Percentiles rank a stretch among this genome's conserved stretches.
These are phyloP conservation scores for Agrotis ipsilon DNA, from an alignment of 2,888 invertebrate species.

Conservation along the genomic window DNA sequence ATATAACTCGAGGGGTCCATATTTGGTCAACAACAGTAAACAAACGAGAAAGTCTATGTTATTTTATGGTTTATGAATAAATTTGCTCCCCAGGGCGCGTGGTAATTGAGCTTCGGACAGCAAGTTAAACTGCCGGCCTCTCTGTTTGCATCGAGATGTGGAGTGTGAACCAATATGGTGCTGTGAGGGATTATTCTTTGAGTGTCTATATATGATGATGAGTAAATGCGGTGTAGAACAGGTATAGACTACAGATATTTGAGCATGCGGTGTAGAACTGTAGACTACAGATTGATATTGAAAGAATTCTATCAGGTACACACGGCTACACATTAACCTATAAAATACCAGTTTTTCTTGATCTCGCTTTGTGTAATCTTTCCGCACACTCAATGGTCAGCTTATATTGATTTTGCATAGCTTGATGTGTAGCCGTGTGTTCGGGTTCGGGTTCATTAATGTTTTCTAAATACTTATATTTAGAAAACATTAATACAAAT, in stretches of 20 bases:
- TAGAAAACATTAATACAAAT: too few relatives aligned
- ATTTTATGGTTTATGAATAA: slow-evolving; percentile 69
- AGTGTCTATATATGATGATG: background rate
- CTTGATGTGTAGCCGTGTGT: too few relatives aligned
- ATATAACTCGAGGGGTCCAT: slow-evolving; percentile 37
- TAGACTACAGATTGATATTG: too few relatives aligned
- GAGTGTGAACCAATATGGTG: slow-evolving; percentile 41
- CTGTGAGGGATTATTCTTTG: slow-evolving; percentile 22
- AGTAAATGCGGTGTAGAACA: background rate
- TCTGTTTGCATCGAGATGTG: slow-evolving; percentile 43
- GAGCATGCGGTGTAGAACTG: too few relatives aligned
- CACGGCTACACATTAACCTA: too few relatives aligned
- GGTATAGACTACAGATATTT: background rate
- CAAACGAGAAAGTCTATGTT: slow-evolving; percentile 60
- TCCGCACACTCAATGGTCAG: too few relatives aligned
- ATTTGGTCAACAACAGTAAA: slow-evolving; percentile 57
- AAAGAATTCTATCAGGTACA: too few relatives aligned
- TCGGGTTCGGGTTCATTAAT: too few relatives aligned
- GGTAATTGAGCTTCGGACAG: slow-evolving; percentile 64
- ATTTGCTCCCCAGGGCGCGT: slow-evolving; percentile 62
- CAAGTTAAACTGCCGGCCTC: slow-evolving; percentile 54
- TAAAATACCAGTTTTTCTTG: too few relatives aligned
- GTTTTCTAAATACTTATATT: too few relatives aligned
- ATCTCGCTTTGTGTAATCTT: too few relatives aligned
- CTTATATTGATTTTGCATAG: too few relatives aligned